Percentiles rank a stretch among this genome's conserved stretches.
Conservation (phyloP, 2,888 invertebrate species). For the Pollenia griseotomentosa region DNA sequence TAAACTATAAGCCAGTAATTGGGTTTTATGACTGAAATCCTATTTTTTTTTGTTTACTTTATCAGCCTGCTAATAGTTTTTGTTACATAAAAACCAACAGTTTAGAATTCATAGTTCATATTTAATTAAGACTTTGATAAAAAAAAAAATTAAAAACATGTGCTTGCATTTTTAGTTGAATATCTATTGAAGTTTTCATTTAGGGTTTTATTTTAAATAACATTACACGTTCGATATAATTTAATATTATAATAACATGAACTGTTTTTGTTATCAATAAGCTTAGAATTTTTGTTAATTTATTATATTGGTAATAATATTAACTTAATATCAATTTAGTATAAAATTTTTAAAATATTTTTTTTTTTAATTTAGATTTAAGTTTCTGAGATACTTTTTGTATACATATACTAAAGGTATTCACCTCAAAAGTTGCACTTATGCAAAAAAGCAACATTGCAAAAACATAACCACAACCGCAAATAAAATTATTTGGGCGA, state of each 20-base stretch:
- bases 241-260: conserved; percentile 4
- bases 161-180: conserved; percentile 21
- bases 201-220: background rate
- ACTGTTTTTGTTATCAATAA: background rate
- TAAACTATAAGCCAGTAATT: background rate
- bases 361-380: too few relatives aligned
- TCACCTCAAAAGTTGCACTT: too few relatives aligned
- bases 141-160: background rate
- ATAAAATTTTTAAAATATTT: too few relatives aligned
- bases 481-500: too few relatives aligned
- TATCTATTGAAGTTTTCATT: background rate
- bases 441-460: too few relatives aligned
- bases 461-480: too few relatives aligned
- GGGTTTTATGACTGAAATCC: background rate
- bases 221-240: background rate
- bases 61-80: conserved; percentile 2
- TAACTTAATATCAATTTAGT: too few relatives aligned
- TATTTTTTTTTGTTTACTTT: too few relatives aligned
- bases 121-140: conserved; percentile 22
- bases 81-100: conserved; percentile 7
- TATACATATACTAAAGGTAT: too few relatives aligned
- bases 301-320: too few relatives aligned
- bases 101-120: conserved; percentile 4
- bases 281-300: background rate
- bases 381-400: too few relatives aligned